phyloP scores from a whole-genome alignment of 1,140 invertebrate genomes.

The Diorhabda sublineata region DNA sequence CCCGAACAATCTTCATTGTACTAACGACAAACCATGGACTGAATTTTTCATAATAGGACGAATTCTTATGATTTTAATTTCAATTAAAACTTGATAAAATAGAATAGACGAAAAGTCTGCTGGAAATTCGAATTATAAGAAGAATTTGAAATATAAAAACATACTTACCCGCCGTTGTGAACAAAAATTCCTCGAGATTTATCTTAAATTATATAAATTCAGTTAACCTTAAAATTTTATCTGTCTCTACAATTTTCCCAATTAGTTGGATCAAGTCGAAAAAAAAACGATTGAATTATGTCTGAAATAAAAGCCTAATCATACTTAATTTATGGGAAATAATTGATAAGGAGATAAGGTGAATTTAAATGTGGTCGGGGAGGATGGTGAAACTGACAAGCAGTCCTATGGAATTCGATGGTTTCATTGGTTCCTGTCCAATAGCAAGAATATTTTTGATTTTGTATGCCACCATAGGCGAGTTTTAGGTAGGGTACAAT shows the following conservation, averaged over 20 bases:
- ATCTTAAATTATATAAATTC: constrained; percentile 1
- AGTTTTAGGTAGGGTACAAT: too few species aligned
- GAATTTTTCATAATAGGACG: too few species aligned
- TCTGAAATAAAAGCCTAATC: constrained; percentile 14
- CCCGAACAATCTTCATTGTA: too few species aligned
- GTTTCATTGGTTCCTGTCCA: constrained; percentile 26
- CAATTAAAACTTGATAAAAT: too few species aligned
- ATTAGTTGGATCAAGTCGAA: background rate
- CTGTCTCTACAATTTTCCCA: constrained; percentile 1
- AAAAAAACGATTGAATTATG: constrained; percentile 1
- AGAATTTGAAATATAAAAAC: too few species aligned
- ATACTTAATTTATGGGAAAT: constrained; percentile 12
- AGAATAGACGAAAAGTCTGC: too few species aligned
- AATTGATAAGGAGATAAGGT: constrained; percentile 17
- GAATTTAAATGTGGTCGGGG: background rate
- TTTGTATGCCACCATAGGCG: too few species aligned
- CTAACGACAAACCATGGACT: too few species aligned
- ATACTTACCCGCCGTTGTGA: too few species aligned
- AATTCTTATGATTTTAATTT: too few species aligned
- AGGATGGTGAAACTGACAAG: constrained; percentile 26
- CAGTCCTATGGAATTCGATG: constrained; percentile 38
- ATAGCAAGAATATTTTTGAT: constrained; percentile 33
- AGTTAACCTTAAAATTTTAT: constrained; percentile 1
- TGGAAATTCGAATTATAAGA: too few species aligned
- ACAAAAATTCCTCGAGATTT: background rate